Evolutionary conservation across 1,140 invertebrate genomes (phyloP), one percentile per base, ranked within the genome.

Genomic region (Eulimnadia texana): DNA sequence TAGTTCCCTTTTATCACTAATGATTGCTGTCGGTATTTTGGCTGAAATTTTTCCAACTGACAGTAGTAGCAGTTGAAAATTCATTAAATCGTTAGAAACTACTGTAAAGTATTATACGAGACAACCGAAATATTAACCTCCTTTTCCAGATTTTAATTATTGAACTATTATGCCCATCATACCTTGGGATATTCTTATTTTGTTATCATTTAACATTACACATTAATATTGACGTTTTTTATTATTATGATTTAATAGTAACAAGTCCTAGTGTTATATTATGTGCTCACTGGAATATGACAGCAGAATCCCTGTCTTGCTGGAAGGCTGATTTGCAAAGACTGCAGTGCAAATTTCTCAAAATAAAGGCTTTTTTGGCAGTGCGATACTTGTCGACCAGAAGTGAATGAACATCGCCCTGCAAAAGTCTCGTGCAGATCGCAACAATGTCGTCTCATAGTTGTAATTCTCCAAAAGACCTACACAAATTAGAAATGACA

Each of bases 391-490:
- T 19, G 23, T 54, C 23, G 22, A 19, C 3, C 23, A 61, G 51
- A 23, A 52, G 50, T 20, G 13, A 19, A 56, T 61, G 60, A 20
- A 52, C 51, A 33, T 61, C 60, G n/a, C 28, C 50, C 20, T 52
- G 60, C 33, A 61, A 51, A 24, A 61, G 49, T 10, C 60, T 49
- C 16, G 60, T 61, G 25, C 19, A 29, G 19, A 61, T 61, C 24
- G 19, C 29, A 52, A 29, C 11, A 61, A 22, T 19, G 60, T 61
- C 22, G 60, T 61, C 28, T 61, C 60, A 33, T 61, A 61, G 11
- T 53, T 61, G 28, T 61, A 61, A 16, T 50, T 52, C 25, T 61
- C 60, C 51, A 61, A 52, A 24, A 61, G 50, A 22, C 60, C 60
- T 61, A 3, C n/a, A 53, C 33, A 61, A 58, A 1, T 3, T n/a